Evolutionary conservation across 2,797 vertebrate genomes (phyloP).

Genomic region (Macropodus opercularis): DNA sequence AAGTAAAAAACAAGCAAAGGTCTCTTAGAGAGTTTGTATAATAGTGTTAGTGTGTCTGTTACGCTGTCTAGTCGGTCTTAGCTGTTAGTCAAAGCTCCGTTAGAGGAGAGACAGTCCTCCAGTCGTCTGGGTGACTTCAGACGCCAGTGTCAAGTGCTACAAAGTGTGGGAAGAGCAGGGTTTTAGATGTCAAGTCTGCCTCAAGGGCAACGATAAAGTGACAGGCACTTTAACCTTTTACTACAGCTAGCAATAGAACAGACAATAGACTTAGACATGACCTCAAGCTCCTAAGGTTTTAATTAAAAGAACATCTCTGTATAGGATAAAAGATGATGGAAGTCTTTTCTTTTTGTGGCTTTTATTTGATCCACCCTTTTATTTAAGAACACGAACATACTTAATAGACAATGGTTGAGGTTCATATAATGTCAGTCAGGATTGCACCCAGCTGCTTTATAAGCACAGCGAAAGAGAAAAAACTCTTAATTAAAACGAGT

Average conservation of each 20-base stretch:
- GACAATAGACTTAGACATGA: background rate
- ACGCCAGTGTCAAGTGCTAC: constrained; percentile 62
- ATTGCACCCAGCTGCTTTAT: constrained; percentile 6
- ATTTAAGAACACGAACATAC: constrained; percentile 8
- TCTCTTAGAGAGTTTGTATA: too few species aligned
- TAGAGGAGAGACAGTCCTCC: constrained; percentile 58
- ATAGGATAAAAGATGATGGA: background rate
- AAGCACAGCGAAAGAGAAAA: too few species aligned
- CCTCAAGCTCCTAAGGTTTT: background rate
- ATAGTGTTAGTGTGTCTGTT: constrained; percentile 24
- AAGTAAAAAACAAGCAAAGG: too few species aligned
- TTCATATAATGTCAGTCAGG: background rate
- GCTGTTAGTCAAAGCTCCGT: constrained; percentile 64
- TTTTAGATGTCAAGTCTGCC: constrained; percentile 57
- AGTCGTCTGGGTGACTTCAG: constrained; percentile 65
- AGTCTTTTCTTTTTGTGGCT: constrained; percentile 1
- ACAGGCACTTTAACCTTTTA: constrained; percentile 61
- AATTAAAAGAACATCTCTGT: background rate
- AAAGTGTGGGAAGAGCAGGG: constrained; percentile 48
- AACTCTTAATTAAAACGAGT: constrained; percentile 20
- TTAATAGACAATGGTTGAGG: background rate
- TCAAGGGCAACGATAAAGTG: constrained; percentile 58
- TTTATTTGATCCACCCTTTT: background rate
- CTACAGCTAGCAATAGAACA: constrained; percentile 28
- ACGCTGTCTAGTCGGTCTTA: constrained; percentile 42